Base-by-base conservation (phyloP, 2,113 vertebrate genomes). In the Oceanites oceanicus region DNA sequence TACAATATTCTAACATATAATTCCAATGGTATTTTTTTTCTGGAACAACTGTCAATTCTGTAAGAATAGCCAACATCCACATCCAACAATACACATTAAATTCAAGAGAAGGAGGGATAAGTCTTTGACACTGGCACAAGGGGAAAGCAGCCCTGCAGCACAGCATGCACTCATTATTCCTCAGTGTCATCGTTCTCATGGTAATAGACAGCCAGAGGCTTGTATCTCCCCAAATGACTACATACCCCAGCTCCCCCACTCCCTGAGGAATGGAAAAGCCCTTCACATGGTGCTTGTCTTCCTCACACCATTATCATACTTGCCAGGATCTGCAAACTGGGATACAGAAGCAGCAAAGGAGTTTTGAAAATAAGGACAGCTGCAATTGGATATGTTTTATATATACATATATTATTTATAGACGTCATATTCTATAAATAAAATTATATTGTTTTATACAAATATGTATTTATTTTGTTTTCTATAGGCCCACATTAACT, bases 131-230 rank as follows among this genome's bases (percentile, higher is more conserved):
- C 53, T 66, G 73, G 85, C 68, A 53, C 55, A 85, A 92, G 85
- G 82, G 34, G 59, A 90, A 86, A 95, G 59, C 59, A 83, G 76
- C 86, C 94, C 82, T 63, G 73, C n/a, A 94, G 92, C 79, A 85
- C 42, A 47, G 20, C 56, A 47, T 19, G 47, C 12, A 15, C 32
- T 94, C 78, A 55, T 89, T 73, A 76, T 34, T 80, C 52, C 49
- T 83, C n/a, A 55, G 53, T 20, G 36, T 29, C 88, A 72, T 36
- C 7, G 0, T 52, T 83, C n/a, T 52, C 78, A 45, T 66, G 26
- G 76, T 65, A 94, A 55, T 32, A 38, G 44, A 47, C 34, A 61
- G 61, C 75, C 55, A 73, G 15, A 58, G 47, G 75, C 76, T 76
- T 65, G 3, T n/a, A 30, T 34, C 2, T 6, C 71, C 63, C 61